phyloP scores from a whole-genome alignment of 64 coral and sea anemone genomes.

The Porites australiensis region DNA sequence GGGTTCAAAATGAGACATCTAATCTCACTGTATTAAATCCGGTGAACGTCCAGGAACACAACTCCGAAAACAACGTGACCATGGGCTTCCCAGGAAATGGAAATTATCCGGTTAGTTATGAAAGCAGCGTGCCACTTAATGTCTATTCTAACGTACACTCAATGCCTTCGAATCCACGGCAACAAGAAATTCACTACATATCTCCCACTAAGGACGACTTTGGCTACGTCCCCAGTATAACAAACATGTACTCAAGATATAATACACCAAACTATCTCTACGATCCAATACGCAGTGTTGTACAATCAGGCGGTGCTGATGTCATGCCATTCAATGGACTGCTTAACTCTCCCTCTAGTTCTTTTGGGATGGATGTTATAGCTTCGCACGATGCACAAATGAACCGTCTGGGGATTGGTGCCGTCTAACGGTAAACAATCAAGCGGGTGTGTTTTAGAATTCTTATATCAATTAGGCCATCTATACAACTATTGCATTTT shows the following conservation, averaged over 20 bases:
- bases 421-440: constrained; percentile 13
- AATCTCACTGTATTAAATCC: constrained; percentile 77
- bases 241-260: constrained; percentile 25
- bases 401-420: constrained; percentile 58
- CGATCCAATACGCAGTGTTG: constrained; percentile 33
- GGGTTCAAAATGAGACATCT: constrained; percentile 59
- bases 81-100: constrained; percentile 56
- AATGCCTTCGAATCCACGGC: background rate
- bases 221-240: constrained; percentile 21
- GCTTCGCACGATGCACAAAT: constrained; percentile 47
- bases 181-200: background rate
- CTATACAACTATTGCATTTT: too few species aligned
- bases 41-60: constrained; percentile 23
- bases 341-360: background rate
- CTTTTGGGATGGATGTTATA: constrained; percentile 50
- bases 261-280: constrained; percentile 47
- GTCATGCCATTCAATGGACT: constrained; percentile 32
- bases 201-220: constrained; percentile 32
- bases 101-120: constrained; percentile 49
- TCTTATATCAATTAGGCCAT: too few species aligned
- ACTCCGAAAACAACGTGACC: constrained; percentile 2
- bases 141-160: constrained; percentile 15
- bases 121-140: background rate
- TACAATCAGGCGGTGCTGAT: constrained; percentile 22
- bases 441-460: background rate